Evolutionary conservation across 2,113 vertebrate genomes (phyloP).

Genomic region (Siniperca knerii): DNA sequence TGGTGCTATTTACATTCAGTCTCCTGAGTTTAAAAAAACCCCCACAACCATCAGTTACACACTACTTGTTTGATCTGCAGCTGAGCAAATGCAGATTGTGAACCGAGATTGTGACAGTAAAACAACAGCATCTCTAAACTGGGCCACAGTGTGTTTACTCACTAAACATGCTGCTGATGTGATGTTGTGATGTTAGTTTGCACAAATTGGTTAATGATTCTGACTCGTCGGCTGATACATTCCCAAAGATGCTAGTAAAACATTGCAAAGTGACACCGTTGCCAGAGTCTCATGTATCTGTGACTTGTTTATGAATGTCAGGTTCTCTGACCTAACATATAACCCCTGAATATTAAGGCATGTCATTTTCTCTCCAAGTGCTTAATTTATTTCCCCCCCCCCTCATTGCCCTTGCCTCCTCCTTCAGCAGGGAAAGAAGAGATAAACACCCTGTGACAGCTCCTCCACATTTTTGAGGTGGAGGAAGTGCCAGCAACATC

Average conservation of each 20-base stretch:
- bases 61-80: slow-evolving; percentile 35
- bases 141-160: slow-evolving; percentile 15
- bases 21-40: background rate
- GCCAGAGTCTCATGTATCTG: background rate
- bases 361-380: slow-evolving; percentile 5
- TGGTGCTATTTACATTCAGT: background rate
- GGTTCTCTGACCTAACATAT: slow-evolving; percentile 4
- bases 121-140: slow-evolving; percentile 15
- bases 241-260: background rate
- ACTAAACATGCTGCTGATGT: background rate
- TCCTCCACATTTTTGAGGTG: slow-evolving; percentile 23
- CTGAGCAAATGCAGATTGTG: slow-evolving; percentile 45
- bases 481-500: slow-evolving; percentile 48
- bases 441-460: slow-evolving; percentile 38
- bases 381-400: slow-evolving; percentile 17
- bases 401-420: slow-evolving; percentile 61
- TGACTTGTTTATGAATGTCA: background rate
- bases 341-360: background rate
- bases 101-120: background rate
- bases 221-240: background rate
- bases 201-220: background rate
- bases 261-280: background rate
- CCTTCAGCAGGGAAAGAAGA: slow-evolving; percentile 30
- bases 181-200: background rate
- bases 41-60: slow-evolving; percentile 21